These are phyloP conservation scores for Ditula angustiorana DNA, from an alignment of 2,888 invertebrate genomes.

Conservation along the genomic window DNA sequence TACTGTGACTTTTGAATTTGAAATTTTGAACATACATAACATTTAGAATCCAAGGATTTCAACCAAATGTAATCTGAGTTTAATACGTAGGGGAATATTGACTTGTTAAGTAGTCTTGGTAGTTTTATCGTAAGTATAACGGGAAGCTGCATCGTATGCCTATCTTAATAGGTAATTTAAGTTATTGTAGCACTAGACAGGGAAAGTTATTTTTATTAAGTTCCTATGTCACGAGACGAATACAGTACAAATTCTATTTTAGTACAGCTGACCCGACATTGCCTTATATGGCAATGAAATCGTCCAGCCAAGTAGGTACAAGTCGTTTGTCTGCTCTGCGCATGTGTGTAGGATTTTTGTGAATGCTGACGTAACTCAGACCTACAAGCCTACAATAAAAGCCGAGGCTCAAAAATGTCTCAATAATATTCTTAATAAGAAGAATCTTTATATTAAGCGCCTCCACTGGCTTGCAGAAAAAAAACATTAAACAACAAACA, in stretches of 20 bases:
- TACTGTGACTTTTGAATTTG: not conserved
- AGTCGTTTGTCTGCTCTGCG: constrained; percentile 36
- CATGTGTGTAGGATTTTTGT: constrained; percentile 33
- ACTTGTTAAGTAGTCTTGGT: no score
- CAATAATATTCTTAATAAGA: not conserved
- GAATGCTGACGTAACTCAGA: constrained; percentile 22
- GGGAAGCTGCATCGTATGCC: no score
- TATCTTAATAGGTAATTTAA: no score
- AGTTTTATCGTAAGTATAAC: no score
- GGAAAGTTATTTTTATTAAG: not conserved
- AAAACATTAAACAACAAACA: constrained; percentile 39
- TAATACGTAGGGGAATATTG: no score
- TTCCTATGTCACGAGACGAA: not conserved
- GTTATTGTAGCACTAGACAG: no score
- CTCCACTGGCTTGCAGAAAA: constrained; percentile 11
- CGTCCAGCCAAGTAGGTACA: constrained; percentile 33
- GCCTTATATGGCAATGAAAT: constrained; percentile 42
- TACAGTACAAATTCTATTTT: constrained; percentile 27
- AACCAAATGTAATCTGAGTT: no score
- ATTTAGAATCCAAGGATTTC: no score
- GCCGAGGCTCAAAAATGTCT: constrained; percentile 14
- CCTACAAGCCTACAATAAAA: constrained; percentile 4
- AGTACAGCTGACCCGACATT: constrained; percentile 10
- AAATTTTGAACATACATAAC: no score
- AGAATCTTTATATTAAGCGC: constrained; percentile 3